These are phyloP conservation scores for Muschampia plurimacula DNA, from an alignment of 2,888 invertebrate genomes.

Conservation along the genomic window DNA sequence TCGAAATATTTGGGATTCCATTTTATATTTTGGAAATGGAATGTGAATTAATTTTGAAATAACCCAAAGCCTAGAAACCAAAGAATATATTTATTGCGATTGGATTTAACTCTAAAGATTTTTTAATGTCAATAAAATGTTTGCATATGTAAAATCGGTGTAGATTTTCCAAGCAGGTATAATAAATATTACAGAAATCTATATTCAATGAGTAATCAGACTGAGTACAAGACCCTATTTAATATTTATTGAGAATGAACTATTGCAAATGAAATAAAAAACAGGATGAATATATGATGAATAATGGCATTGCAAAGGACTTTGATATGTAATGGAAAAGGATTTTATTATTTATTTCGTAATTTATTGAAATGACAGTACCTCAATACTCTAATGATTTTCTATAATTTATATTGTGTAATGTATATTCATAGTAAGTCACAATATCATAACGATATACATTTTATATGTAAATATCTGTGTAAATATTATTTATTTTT, in stretches of 20 bases:
- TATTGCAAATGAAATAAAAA: constrained; percentile 38
- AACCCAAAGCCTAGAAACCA: neutral
- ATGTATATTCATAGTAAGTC: constrained; percentile 19
- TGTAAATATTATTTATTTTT: constrained; percentile 51
- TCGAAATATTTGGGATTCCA: constrained; percentile 5
- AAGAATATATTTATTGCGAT: neutral
- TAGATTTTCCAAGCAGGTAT: constrained; percentile 11
- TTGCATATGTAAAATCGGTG: constrained; percentile 15
- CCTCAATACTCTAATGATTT: constrained; percentile 65
- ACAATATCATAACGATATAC: constrained; percentile 44
- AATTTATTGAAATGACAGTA: constrained; percentile 54
- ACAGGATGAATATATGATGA: constrained; percentile 35
- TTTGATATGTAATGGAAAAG: constrained; percentile 44
- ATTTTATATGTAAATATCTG: constrained; percentile 53
- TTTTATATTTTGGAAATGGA: constrained; percentile 6
- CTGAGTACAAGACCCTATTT: constrained; percentile 46
- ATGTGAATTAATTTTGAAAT: constrained; percentile 15
- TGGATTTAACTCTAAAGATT: neutral
- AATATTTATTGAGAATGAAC: constrained; percentile 44
- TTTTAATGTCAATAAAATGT: neutral
- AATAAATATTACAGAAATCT: constrained; percentile 23
- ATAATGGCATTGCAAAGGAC: constrained; percentile 47
- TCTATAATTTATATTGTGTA: constrained; percentile 40
- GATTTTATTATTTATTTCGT: constrained; percentile 48
- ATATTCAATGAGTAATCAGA: constrained; percentile 23